Conservation (phyloP, 2,888 invertebrate species). For the Willowsia nigromaculata region DNA sequence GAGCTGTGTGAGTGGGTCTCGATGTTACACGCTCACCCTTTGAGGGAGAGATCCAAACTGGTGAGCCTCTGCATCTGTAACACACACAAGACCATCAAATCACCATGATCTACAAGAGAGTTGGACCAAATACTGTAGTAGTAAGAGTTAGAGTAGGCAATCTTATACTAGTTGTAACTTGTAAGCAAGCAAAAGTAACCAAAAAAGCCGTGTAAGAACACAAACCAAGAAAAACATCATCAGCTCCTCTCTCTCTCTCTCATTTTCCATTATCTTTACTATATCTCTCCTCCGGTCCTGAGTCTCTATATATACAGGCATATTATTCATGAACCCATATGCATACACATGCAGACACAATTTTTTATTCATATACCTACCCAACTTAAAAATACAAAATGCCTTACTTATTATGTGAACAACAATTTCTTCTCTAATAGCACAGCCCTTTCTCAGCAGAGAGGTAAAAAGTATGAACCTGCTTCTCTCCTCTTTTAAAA, state of each 20-base stretch:
- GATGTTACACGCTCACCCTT: slow-evolving; percentile 77
- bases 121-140: slow-evolving; percentile 14
- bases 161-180: background rate
- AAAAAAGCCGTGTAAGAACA: slow-evolving; percentile 37
- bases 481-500: slow-evolving; percentile 23
- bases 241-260: background rate
- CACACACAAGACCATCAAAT: slow-evolving; percentile 67
- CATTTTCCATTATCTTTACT: slow-evolving; percentile 42
- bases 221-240: slow-evolving; percentile 46
- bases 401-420: background rate
- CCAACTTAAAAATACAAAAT: background rate
- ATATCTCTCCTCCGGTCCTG: slow-evolving; percentile 41
- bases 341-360: background rate
- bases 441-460: slow-evolving; percentile 34
- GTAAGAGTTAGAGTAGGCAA: slow-evolving; percentile 11
- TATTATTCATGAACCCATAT: too few relatives aligned
- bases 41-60: slow-evolving; percentile 78
- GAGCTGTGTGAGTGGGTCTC: slow-evolving; percentile 71
- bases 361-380: background rate
- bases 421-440: slow-evolving; percentile 39
- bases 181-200: slow-evolving; percentile 45
- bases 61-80: slow-evolving; percentile 76
- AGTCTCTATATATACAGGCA: background rate
- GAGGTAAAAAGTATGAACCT: slow-evolving; percentile 2
- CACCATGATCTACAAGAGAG: slow-evolving; percentile 56